Evolutionary conservation across 2,888 invertebrate genomes (phyloP).

Genomic region (Helleia helle): DNA sequence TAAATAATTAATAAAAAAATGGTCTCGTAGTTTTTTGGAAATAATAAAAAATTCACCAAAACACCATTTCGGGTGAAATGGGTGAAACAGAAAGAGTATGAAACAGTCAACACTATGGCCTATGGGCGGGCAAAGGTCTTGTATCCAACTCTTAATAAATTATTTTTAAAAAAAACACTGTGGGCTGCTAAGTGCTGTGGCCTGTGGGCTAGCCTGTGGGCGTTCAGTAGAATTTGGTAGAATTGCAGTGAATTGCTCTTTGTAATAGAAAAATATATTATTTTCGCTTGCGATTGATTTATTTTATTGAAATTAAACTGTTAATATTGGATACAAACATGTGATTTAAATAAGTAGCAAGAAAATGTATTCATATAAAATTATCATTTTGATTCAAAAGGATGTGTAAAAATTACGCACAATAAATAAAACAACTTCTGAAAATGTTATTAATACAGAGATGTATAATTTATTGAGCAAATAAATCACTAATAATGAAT

Average conservation of each 20-base stretch:
- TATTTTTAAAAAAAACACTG: too few relatives aligned
- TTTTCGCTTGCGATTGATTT: neutral
- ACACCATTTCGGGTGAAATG: too few relatives aligned
- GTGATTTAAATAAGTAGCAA: neutral
- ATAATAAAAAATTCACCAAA: too few relatives aligned
- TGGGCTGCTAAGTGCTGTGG: too few relatives aligned
- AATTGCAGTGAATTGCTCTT: slow-evolving; percentile 11
- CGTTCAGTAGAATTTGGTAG: too few relatives aligned
- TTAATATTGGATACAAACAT: neutral
- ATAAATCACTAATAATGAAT: slow-evolving; percentile 77
- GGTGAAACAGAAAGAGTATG: too few relatives aligned
- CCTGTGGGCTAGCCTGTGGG: too few relatives aligned
- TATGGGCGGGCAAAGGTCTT: too few relatives aligned
- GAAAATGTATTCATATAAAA: neutral
- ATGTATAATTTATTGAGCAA: slow-evolving; percentile 16
- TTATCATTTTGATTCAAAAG: neutral
- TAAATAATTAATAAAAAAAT: too few relatives aligned
- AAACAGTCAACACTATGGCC: too few relatives aligned
- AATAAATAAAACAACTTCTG: slow-evolving; percentile 1
- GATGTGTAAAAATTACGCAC: slow-evolving; percentile 6
- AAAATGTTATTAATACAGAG: slow-evolving; percentile 12
- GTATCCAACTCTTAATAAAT: too few relatives aligned
- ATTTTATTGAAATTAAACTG: neutral
- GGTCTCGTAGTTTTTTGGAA: too few relatives aligned
- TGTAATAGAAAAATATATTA: neutral